Base-by-base conservation (phyloP, 2,888 invertebrate species). In the Argyresthia goedartella region DNA sequence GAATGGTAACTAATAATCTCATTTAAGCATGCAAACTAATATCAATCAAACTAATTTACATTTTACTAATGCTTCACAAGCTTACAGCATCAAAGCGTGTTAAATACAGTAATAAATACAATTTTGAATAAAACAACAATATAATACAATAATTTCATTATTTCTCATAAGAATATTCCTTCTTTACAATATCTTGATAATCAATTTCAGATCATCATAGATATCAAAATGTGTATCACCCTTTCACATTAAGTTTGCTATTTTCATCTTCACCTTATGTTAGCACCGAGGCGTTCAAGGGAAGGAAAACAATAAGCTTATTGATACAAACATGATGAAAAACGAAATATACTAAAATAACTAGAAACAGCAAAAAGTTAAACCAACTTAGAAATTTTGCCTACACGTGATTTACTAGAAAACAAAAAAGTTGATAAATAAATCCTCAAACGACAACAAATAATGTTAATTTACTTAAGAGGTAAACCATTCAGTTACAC, bases 371-470 rank as follows among this genome's bases (percentile, higher is more conserved):
- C 34, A 48, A 36, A 35, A 48, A 39, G 55, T 55, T 62, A 70
- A 70, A 65, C 65, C 64, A 61, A 61, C 63, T 60, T 56, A 66
- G 60, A 64, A 57, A 55, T 15, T 49, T 52, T n/a, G 61, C 65
- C 64, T 62, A 64, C 67, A 58, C 68, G 64, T 69, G 71, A 76
- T 72, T 76, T 62, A 71, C 70, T 56, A 55, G 39, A 16, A 52
- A 25, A n/a, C 41, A 13, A 14, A 65, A 66, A 68, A 70, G 63
- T 53, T 65, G 62, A 74, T 70, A 69, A 69, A 71, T 66, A 72
- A 70, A 61, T 63, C 36, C 69, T 67, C 69, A 69, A 74, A 75
- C 64, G 68, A 61, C 58, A 65, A 76, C 67, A 75, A 70, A 63
- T 25, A 25, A 63, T 59, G 61, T 57, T 66, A 72, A 68, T 72